Base-by-base conservation (phyloP, 1,140 invertebrate species). In the Diprion similis region DNA sequence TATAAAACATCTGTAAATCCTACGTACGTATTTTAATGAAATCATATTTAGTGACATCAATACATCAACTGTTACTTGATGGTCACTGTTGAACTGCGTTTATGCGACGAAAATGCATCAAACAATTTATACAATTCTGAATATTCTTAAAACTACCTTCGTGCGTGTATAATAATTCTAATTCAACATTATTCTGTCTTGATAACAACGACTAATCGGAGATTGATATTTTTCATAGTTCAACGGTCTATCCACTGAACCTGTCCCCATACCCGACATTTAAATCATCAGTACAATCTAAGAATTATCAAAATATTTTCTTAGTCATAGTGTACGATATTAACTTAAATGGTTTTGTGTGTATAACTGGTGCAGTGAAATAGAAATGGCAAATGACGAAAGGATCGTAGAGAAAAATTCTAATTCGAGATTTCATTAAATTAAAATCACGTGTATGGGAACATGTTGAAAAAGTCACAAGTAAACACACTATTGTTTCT, bases 401-500 rank as follows among this genome's bases (percentile, higher is more conserved):
- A 37, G 24, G 2, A 0, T 37, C 24, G 24, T 37, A 37, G 24
- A 6, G 6, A 6, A 37, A 37, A 37, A 37, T 37, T 37, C 24
- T 37, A 59, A 59, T 17, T 59, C 51, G 9, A 15, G n/a, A 59
- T 59, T 59, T 59, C n/a, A 17, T 59, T 59, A 17, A 59, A 59
- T 59, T 6, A 59, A 59, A 59, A 59, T 59, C n/a, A 17, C n/a
- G 51, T 17, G n/a, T 59, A 9, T 13, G n/a, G 51, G 51, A 59
- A 59, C 51, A 59, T 59, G 11, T 59, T n/a, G 11, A 13, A 59
- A 17, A 59, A 59, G 51, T 15, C 51, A 13, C 11, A 59, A 59
- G 15, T 51, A 10, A 51, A 59, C 9, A 47, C 65, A 68, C 18
- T 37, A 73, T 82, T 79, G 82, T 71, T 88, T 83, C 66, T 84